Evolutionary conservation across 2,888 invertebrate species (phyloP).

Genomic region (Noctua pronuba): DNA sequence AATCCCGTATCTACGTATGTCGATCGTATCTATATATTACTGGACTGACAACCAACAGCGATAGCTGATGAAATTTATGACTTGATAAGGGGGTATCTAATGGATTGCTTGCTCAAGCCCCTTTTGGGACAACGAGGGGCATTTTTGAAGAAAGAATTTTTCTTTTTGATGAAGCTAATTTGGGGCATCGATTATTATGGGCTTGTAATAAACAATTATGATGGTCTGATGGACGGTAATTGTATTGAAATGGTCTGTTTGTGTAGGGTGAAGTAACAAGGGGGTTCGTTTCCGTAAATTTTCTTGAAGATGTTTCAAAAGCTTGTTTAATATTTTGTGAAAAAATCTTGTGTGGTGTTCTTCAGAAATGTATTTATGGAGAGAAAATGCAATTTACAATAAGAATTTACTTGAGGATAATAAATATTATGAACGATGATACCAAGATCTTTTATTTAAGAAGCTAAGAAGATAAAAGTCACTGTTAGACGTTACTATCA

Average conservation of each 20-base stretch:
- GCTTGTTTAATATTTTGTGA: conserved; percentile 20
- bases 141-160: conserved; percentile 44
- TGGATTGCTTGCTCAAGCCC: conserved; percentile 77
- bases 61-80: conserved; percentile 82
- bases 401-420: neutral
- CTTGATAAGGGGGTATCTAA: conserved; percentile 84
- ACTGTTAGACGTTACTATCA: neutral
- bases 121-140: conserved; percentile 29
- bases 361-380: neutral
- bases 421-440: neutral
- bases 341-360: neutral
- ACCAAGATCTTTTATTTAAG: neutral
- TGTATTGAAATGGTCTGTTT: conserved; percentile 48
- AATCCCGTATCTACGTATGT: conserved; percentile 46
- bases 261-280: conserved; percentile 44
- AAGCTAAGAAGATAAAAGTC: neutral
- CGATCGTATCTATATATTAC: conserved; percentile 75
- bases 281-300: conserved; percentile 17
- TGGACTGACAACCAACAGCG: conserved; percentile 74
- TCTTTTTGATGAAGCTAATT: conserved; percentile 51
- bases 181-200: conserved; percentile 50
- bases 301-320: conserved; percentile 15
- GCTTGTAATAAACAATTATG: conserved; percentile 60
- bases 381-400: neutral
- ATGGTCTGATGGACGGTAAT: conserved; percentile 45